Conservation (phyloP, 2,113 vertebrate species). For the Odocoileus hemionus region DNA sequence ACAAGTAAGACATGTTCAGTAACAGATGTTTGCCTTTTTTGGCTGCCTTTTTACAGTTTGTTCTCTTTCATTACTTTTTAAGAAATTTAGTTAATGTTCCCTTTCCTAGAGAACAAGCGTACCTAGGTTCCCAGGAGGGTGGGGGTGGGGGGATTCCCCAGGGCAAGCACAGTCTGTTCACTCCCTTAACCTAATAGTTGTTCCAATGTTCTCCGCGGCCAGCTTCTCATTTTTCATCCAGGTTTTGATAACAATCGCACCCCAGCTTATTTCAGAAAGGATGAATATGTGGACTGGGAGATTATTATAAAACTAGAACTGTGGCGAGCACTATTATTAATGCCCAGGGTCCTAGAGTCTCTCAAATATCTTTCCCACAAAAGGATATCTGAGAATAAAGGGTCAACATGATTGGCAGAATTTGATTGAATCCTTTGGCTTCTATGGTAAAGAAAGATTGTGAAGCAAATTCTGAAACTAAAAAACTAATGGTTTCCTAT, state of each 20-base stretch:
- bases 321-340: neutral
- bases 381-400: neutral
- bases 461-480: neutral
- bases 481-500: neutral
- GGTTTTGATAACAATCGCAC: neutral
- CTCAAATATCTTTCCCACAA: neutral
- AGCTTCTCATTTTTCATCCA: neutral
- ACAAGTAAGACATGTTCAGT: constrained; percentile 66
- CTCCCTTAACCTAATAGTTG: neutral
- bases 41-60: constrained; percentile 70
- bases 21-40: constrained; percentile 67
- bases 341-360: neutral
- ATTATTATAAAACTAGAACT: neutral
- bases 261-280: neutral
- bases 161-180: neutral
- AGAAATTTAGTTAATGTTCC: constrained; percentile 69
- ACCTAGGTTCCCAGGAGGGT: constrained; percentile 22
- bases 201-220: neutral
- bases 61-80: constrained; percentile 73
- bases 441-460: neutral
- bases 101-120: constrained; percentile 45
- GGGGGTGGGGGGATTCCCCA: neutral
- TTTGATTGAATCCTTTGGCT: neutral
- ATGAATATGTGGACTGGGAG: neutral
- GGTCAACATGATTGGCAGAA: neutral